phyloP scores from a whole-genome alignment of 2,113 vertebrate genomes.

The Thryonomys swinderianus region DNA sequence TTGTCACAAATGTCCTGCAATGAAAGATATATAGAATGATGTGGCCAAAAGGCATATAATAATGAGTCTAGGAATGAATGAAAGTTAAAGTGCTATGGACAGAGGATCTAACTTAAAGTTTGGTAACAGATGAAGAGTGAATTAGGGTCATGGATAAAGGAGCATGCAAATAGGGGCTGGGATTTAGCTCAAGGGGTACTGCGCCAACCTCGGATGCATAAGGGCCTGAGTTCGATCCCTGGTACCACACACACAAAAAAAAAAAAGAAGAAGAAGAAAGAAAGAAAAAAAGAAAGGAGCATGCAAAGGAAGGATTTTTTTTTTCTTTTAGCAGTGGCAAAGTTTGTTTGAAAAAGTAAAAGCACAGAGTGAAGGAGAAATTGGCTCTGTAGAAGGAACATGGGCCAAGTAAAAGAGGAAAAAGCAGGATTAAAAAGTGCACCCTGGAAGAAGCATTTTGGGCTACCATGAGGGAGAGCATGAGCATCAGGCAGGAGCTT shows the following conservation, averaged over 20 bases:
- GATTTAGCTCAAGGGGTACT: too few species aligned
- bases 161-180: too few species aligned
- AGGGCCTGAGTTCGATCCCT: too few species aligned
- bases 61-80: neutral
- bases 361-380: neutral
- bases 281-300: too few species aligned
- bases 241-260: too few species aligned
- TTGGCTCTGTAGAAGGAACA: neutral
- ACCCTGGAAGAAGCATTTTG: neutral
- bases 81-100: neutral
- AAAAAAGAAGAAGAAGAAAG: too few species aligned
- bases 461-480: neutral
- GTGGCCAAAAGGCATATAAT: neutral
- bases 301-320: slow-evolving; percentile 27
- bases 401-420: neutral
- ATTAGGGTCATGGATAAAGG: neutral
- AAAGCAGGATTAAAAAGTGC: neutral
- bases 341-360: neutral
- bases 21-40: slow-evolving; percentile 46
- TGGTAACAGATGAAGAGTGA: neutral
- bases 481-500: neutral
- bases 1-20: neutral
- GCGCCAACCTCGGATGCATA: too few species aligned
- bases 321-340: neutral
- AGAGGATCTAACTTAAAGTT: neutral